These are phyloP conservation scores for Chondrosia reniformis DNA, from an alignment of 37 sponge, comb jelly and placozoan genomes.

Conservation along the genomic window DNA sequence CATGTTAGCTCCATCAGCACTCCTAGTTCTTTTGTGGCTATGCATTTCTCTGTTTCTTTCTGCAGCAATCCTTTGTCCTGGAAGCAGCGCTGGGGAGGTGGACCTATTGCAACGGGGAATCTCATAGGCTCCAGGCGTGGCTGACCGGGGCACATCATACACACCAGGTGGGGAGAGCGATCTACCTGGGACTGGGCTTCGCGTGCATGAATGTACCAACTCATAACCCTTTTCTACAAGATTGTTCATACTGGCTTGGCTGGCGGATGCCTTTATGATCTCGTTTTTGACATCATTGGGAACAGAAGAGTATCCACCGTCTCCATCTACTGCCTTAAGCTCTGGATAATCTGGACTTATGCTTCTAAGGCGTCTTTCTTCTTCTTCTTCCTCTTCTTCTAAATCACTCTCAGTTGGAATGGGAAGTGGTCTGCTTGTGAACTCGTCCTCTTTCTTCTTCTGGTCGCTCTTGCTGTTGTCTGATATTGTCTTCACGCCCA, in stretches of 20 bases:
- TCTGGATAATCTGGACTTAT: neutral
- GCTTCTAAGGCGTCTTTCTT: neutral
- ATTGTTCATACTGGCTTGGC: neutral
- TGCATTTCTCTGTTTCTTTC: too few relatives aligned
- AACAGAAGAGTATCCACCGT: neutral
- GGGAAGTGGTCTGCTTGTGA: conserved; percentile 5
- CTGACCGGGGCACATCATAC: neutral
- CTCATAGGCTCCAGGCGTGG: neutral
- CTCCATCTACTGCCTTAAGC: neutral
- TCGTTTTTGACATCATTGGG: neutral
- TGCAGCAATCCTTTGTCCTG: too few relatives aligned
- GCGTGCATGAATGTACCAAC: neutral
- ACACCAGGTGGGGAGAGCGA: too few relatives aligned
- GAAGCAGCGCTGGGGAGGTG: neutral
- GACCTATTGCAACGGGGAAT: neutral
- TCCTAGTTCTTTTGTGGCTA: neutral
- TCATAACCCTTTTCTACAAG: conserved; percentile 11
- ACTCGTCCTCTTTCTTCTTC: conserved; percentile 7
- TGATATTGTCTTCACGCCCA: neutral
- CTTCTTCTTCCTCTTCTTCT: conserved; percentile 17
- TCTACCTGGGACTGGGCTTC: too few relatives aligned
- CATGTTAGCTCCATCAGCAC: neutral
- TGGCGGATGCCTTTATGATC: neutral
- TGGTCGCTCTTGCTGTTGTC: neutral
- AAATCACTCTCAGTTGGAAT: conserved; percentile 21